Conservation (phyloP, 64 coral and sea anemone species). For the Trachythela sp. region DNA sequence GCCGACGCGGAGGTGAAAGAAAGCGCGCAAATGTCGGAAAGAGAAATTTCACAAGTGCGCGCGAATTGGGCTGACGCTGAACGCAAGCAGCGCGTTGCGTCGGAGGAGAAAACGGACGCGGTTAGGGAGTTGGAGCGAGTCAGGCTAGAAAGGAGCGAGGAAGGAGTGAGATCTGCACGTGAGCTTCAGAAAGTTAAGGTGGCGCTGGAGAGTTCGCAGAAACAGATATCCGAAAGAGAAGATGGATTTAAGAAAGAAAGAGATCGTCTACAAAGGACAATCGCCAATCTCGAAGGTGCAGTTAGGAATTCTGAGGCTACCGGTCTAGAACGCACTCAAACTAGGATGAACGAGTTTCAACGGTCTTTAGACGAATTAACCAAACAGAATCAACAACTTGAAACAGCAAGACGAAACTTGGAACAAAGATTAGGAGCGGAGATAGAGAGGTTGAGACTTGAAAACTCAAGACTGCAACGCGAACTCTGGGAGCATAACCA, state of each 20-base stretch:
- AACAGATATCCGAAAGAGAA: neutral
- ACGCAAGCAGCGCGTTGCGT: neutral
- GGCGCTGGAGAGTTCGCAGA: neutral
- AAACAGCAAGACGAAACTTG: neutral
- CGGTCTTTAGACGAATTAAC: neutral
- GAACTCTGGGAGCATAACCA: neutral
- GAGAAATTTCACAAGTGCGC: neutral
- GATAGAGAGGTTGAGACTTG: neutral
- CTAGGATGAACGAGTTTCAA: neutral
- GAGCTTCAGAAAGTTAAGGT: neutral
- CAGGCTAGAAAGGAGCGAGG: neutral
- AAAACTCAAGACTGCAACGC: neutral
- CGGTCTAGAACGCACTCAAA: neutral
- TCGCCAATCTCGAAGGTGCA: neutral
- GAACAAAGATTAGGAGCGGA: neutral
- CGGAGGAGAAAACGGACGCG: neutral
- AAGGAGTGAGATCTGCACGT: neutral
- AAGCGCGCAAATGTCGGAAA: neutral
- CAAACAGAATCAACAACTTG: neutral
- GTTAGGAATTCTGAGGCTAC: neutral
- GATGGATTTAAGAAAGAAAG: neutral
- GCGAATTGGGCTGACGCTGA: slow-evolving; percentile 12
- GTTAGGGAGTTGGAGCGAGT: neutral
- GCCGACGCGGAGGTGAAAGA: neutral
- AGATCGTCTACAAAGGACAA: neutral